Base-by-base conservation (phyloP, 2,113 vertebrate species). In the Phaethornis superciliosus region DNA sequence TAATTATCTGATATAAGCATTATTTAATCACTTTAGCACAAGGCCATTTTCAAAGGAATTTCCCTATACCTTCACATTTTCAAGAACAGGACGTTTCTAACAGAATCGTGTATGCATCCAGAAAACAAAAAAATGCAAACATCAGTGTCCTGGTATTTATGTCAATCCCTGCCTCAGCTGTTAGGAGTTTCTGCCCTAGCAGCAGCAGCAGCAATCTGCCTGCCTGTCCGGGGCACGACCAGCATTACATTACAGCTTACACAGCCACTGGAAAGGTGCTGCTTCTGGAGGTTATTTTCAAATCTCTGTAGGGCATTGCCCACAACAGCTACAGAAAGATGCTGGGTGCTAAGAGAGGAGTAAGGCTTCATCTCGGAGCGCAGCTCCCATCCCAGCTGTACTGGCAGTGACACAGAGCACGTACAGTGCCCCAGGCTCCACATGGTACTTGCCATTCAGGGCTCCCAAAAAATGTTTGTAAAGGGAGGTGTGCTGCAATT, bases 21-120 rank as follows among this genome's bases (percentile, higher is more conserved):
- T 79, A 91, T 71, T 93, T 93, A 94, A 93, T 65, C 89, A 65
- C 64, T 96, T 90, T 93, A 96, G 40, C 90, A 90, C 69, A 71
- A 81, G 67, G 33, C 47, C 2, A 0, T 75, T 94, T 81, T 49
- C 58, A 58, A 78, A 92, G 44, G 54, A 54, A 75, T 75, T 93
- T 81, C 60, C 76, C 27, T 64, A 75, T 42, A 86, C 54, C 49
- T 94, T 84, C 69, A 59, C 9, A 2, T 47, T 68, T 85, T 86
- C 22, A 80, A 69, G 76, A 85, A 88, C 8, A 44, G 54, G 49
- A 11, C 17, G 54, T 72, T 96, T 56, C 86, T 63, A 85, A 84
- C 24, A 79, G 72, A 88, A 78, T 42, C 0, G 0, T 49, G 17
- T 64, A 80, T 21, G 42, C 0, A 1, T 68, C 32, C 82, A 90